Evolutionary conservation across 2,113 vertebrate species (phyloP), one percentile per base, ranked within the genome.

Genomic region (Proterorhinus semilunaris): DNA sequence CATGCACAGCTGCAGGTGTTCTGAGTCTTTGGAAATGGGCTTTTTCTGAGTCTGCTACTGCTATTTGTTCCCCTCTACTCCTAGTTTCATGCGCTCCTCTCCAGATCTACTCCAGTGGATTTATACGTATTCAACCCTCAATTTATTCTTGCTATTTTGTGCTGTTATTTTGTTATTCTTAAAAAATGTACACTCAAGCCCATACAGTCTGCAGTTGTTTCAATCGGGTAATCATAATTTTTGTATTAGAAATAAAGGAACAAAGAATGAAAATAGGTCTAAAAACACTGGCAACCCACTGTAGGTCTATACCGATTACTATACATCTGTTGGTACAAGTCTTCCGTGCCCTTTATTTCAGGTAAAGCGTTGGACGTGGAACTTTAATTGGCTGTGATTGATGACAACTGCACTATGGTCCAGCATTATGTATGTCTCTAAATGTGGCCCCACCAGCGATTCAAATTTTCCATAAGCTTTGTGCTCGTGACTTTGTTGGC

Each of bases 321-420:
- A 1, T 36, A 36, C 27, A 36, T 36, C 27, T 42, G 62, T 53
- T 47, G 12, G 36, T 46, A 17, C 52, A 71, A n/a, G 42, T 6
- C 3, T 55, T 42, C n/a, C 13, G 27, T 45, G 59, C n/a, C 17
- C 21, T 65, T 55, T 50, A 63, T 64, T 71, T 74, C 7, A 59
- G 54, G 13, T 36, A 13, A 66, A 42, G 12, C 53, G 17, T 6
- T 36, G 6, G 6, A 49, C 1, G 43, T 51, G 42, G 13, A 50
- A 12, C 49, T 76, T 76, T 76, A 68, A 71, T 65, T 68, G 64
- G 15, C 58, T 47, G 3, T 66, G 68, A 62, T 62, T 71, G 68
- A 71, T 65, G 65, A 71, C n/a, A 51, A 42, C 45, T 10, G n/a
- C 6, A 27, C 53, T 4, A 13, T 45, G 46, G 44, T 11, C 44